phyloP scores from a whole-genome alignment of 30 jellyfish, hydroid and myxozoan species.

The Chrysaora quinquecirrha region DNA sequence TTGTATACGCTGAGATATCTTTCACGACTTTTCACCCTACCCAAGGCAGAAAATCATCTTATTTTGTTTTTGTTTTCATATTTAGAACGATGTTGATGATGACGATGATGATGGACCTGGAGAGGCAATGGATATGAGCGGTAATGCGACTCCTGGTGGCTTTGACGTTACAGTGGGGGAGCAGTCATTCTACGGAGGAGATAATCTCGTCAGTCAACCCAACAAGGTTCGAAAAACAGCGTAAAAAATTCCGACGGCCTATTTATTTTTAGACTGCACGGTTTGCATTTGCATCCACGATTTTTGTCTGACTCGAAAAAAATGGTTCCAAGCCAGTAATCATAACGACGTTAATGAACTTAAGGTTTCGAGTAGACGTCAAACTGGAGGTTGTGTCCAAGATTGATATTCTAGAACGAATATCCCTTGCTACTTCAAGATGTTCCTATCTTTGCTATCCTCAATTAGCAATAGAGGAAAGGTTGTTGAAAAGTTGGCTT shows the following conservation, averaged over 20 bases:
- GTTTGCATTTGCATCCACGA: too few relatives aligned
- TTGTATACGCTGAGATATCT: neutral
- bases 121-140: conserved; percentile 24
- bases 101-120: conserved; percentile 70
- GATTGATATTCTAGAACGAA: too few relatives aligned
- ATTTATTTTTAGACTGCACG: neutral
- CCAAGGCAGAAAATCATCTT: neutral
- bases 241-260: neutral
- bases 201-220: conserved; percentile 84
- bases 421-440: too few relatives aligned
- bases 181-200: conserved; percentile 70
- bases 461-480: too few relatives aligned
- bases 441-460: too few relatives aligned
- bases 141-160: conserved; percentile 44
- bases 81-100: conserved; percentile 56
- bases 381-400: too few relatives aligned
- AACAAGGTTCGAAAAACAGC: conserved; percentile 62
- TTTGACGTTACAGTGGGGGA: conserved; percentile 62
- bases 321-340: too few relatives aligned
- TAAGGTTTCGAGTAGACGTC: too few relatives aligned
- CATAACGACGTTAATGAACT: too few relatives aligned
- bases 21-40: neutral
- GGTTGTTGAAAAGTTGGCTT: too few relatives aligned
- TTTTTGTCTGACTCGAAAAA: too few relatives aligned
- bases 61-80: neutral